phyloP scores from a whole-genome alignment of 2,113 vertebrate species.

The Grus americana region DNA sequence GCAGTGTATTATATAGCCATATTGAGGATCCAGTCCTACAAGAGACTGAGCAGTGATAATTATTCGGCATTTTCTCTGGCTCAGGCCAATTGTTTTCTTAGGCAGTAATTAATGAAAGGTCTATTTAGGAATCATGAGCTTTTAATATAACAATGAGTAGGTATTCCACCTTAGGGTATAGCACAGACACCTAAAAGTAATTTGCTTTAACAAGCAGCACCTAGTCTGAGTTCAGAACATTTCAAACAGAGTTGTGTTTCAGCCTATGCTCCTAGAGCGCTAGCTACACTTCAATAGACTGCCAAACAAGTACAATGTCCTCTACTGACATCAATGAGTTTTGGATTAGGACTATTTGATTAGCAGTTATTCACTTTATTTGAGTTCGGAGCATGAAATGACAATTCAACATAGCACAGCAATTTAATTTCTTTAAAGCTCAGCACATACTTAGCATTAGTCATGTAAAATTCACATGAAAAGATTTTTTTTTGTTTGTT shows the following conservation, averaged over 20 bases:
- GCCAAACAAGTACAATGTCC: neutral
- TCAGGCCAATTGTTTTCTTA: neutral
- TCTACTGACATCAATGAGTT: neutral
- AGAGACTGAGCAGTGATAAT: neutral
- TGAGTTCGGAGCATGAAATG: neutral
- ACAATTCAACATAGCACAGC: neutral
- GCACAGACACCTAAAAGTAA: neutral
- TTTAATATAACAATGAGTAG: neutral
- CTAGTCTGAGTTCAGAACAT: neutral
- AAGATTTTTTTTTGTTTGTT: slow-evolving; percentile 23
- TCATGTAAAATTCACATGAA: neutral
- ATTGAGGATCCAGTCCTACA: neutral
- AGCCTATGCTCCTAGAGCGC: neutral
- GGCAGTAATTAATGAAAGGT: slow-evolving; percentile 7
- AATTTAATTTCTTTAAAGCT: slow-evolving; percentile 6
- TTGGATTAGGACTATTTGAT: neutral
- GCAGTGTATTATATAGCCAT: neutral
- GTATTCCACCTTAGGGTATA: neutral
- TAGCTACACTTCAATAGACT: neutral
- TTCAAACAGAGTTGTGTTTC: neutral
- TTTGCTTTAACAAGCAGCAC: neutral
- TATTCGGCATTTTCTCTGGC: neutral
- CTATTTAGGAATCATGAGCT: neutral
- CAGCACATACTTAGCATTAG: neutral
- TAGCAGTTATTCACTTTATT: neutral